Percentiles rank a stretch among this genome's conserved stretches.
Evolutionary conservation across 2,113 vertebrate species (phyloP).

Genomic region (Entomyzon cyanotis): DNA sequence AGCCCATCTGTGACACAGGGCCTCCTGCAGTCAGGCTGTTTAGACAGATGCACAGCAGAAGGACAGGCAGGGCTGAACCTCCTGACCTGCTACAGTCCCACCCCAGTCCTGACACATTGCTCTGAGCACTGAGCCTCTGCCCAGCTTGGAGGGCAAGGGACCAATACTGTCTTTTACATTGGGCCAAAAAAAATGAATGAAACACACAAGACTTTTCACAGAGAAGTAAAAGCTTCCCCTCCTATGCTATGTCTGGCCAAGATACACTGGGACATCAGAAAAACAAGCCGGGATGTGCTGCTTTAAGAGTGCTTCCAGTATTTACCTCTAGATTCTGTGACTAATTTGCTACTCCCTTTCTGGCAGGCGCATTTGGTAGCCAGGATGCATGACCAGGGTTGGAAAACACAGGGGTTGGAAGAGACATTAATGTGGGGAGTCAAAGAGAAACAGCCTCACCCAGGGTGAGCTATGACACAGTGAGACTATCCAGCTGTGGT

Average conservation of each 20-base stretch:
- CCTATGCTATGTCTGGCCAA: neutral
- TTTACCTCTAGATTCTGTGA: slow-evolving; percentile 32
- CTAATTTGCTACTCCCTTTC: slow-evolving; percentile 23
- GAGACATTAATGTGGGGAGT: neutral
- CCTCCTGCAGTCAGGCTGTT: neutral
- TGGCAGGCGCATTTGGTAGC: neutral
- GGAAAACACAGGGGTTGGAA: slow-evolving; percentile 38
- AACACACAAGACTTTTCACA: neutral
- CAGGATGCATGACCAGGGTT: slow-evolving; percentile 9
- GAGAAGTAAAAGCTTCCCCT: slow-evolving; percentile 28
- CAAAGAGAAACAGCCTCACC: slow-evolving; percentile 36
- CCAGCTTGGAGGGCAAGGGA: neutral
- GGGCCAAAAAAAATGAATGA: neutral
- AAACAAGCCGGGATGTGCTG: slow-evolving; percentile 23
- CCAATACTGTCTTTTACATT: neutral
- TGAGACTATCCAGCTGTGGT: slow-evolving; percentile 46
- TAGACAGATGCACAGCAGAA: neutral
- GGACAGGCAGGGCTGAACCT: neutral
- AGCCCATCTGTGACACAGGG: neutral
- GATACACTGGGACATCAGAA: slow-evolving; percentile 22
- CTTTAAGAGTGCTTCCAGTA: slow-evolving; percentile 6
- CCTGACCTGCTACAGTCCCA: neutral
- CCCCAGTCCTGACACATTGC: neutral
- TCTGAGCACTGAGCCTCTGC: neutral
- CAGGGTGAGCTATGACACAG: slow-evolving; percentile 11